These are phyloP conservation scores for Lepidocyrtoides sp. DNA, from an alignment of 2,888 invertebrate species.

Conservation along the genomic window DNA sequence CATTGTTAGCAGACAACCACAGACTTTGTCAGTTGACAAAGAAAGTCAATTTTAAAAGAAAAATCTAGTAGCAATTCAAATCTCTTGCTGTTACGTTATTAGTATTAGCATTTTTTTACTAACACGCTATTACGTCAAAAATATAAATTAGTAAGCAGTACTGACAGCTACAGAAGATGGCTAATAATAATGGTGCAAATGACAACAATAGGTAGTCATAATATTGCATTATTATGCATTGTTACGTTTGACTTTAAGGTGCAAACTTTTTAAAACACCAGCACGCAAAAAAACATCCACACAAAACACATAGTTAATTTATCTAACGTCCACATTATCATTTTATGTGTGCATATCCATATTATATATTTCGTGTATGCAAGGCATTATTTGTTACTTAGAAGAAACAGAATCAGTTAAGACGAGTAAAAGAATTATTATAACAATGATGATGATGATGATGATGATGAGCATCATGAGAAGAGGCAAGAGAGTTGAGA, in stretches of 20 bases:
- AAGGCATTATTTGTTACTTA: too few species aligned
- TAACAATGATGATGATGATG: conserved; percentile 5
- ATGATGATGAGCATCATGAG: background rate
- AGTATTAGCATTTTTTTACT: conserved; percentile 4
- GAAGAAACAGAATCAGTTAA: conserved; percentile 23
- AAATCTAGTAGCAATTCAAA: conserved; percentile 11
- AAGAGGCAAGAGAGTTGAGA: conserved; percentile 11
- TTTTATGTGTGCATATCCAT: background rate
- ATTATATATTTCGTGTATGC: background rate
- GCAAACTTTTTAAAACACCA: background rate
- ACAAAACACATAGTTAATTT: background rate
- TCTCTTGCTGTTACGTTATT: background rate
- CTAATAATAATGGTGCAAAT: background rate
- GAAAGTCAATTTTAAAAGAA: background rate
- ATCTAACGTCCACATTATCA: background rate
- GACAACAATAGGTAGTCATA: background rate
- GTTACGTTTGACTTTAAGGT: conserved; percentile 14
- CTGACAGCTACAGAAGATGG: background rate
- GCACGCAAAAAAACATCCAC: background rate
- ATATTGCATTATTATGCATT: conserved; percentile 4
- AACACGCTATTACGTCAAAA: conserved; percentile 23
- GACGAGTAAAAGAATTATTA: conserved; percentile 6
- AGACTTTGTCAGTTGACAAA: conserved; percentile 11
- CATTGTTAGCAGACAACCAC: background rate
- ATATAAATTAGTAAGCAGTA: background rate